Evolutionary conservation across 1,140 invertebrate genomes (phyloP).

Genomic region (Campoletis sonorensis): DNA sequence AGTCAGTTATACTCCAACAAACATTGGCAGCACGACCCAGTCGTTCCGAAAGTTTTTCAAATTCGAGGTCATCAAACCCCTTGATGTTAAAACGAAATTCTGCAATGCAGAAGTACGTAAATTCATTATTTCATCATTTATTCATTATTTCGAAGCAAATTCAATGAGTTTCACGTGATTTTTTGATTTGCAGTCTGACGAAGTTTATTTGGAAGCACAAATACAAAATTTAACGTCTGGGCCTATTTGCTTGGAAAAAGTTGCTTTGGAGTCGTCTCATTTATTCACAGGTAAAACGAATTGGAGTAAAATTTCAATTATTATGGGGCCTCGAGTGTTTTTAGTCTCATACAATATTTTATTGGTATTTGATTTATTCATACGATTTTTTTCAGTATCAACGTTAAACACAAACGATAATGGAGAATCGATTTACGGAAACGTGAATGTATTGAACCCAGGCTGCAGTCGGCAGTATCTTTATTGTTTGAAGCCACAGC

Average conservation of each 20-base stretch:
- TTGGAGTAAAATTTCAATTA: not conserved
- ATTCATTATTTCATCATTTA: not conserved
- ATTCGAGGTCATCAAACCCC: slow-evolving; percentile 97
- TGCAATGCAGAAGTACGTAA: slow-evolving; percentile 92
- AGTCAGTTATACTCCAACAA: slow-evolving; percentile 87
- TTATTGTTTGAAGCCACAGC: slow-evolving; percentile 91
- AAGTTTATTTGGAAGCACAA: slow-evolving; percentile 97
- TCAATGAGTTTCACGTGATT: not conserved
- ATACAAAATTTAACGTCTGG: slow-evolving; percentile 95
- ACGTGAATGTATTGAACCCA: slow-evolving; percentile 88
- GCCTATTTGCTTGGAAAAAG: slow-evolving; percentile 94
- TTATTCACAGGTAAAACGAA: slow-evolving; percentile 84
- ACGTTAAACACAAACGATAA: slow-evolving; percentile 81
- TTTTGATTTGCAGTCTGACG: slow-evolving; percentile 82
- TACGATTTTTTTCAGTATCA: slow-evolving; percentile 76
- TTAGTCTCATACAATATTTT: slow-evolving; percentile 44
- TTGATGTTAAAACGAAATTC: slow-evolving; percentile 99
- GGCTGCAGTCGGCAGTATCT: slow-evolving; percentile 93
- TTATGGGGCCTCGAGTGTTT: too few relatives aligned
- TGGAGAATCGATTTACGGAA: slow-evolving; percentile 88
- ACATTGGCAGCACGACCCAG: slow-evolving; percentile 82
- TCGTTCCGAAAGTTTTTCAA: slow-evolving; percentile 98
- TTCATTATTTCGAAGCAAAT: not conserved
- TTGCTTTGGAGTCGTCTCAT: slow-evolving; percentile 92
- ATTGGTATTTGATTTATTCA: not conserved